Evolutionary conservation across 1,140 invertebrate species (phyloP).

Genomic region (Aricia agestis): DNA sequence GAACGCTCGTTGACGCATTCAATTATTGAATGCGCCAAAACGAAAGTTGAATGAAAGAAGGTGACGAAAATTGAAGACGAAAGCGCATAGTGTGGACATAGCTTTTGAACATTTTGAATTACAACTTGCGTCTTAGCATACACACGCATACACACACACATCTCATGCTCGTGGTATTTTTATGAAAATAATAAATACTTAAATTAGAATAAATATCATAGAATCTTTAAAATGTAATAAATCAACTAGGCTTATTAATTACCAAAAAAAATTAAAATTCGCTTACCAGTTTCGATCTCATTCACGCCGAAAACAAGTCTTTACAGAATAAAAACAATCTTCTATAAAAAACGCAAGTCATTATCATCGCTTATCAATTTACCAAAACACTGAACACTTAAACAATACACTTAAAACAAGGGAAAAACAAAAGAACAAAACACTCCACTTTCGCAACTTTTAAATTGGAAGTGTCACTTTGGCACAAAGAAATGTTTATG

Average conservation of each 20-base stretch:
- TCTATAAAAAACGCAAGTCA: conserved; percentile 19
- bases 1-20: too few species aligned
- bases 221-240: too few species aligned
- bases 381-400: conserved; percentile 14
- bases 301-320: not conserved
- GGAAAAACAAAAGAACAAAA: conserved; percentile 14
- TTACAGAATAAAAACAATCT: conserved; percentile 8
- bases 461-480: conserved; percentile 28
- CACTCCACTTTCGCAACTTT: conserved; percentile 25
- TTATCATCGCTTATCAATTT: conserved; percentile 19
- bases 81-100: too few species aligned
- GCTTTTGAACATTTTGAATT: too few species aligned
- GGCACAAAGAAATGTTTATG: conserved; percentile 9
- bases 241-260: not conserved
- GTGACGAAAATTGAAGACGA: too few species aligned
- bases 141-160: too few species aligned
- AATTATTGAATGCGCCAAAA: too few species aligned
- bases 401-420: conserved; percentile 13
- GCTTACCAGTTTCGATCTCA: conserved; percentile 4
- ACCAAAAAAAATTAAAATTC: not conserved
- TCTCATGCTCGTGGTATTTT: too few species aligned
- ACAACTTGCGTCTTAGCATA: too few species aligned
- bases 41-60: too few species aligned
- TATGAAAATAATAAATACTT: too few species aligned
- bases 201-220: too few species aligned